Evolutionary conservation across 2,113 vertebrate species (phyloP).

Genomic region (Stomatorhinus ivindoensis): DNA sequence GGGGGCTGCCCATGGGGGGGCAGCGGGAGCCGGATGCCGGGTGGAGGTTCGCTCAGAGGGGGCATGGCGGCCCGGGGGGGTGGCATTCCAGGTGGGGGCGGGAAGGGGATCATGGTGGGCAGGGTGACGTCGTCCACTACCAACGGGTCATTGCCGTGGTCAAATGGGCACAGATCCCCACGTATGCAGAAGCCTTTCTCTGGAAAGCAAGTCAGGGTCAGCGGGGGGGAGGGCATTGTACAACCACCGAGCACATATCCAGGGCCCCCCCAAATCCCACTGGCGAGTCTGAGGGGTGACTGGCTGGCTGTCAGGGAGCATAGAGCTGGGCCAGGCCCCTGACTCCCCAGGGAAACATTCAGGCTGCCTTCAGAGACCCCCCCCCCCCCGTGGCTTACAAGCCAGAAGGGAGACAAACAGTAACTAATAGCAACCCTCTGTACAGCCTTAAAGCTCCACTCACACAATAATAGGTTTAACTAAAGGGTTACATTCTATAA

Average conservation of each 20-base stretch:
- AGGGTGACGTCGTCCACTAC: slow-evolving; percentile 93
- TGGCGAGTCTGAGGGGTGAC: background rate
- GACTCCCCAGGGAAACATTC: background rate
- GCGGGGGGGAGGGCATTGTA: background rate
- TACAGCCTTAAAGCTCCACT: background rate
- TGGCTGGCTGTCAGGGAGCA: background rate
- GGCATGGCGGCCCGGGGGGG: slow-evolving; percentile 73
- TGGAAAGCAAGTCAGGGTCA: slow-evolving; percentile 40
- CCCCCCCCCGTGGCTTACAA: background rate
- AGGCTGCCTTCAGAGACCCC: background rate
- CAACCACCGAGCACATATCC: background rate
- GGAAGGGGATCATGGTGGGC: slow-evolving; percentile 94
- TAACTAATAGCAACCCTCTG: background rate
- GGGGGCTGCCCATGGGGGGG: slow-evolving; percentile 66
- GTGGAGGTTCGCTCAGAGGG: slow-evolving; percentile 61
- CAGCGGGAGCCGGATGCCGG: slow-evolving; percentile 66
- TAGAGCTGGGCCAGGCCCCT: background rate
- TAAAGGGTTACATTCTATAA: background rate
- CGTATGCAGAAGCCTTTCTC: slow-evolving; percentile 96
- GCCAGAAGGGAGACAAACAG: background rate
- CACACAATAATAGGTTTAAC: background rate
- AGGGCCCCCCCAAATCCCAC: background rate
- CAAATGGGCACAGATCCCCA: slow-evolving; percentile 91
- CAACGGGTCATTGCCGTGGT: slow-evolving; percentile 92
- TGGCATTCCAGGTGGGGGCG: slow-evolving; percentile 77